Conservation (phyloP, 2,797 vertebrate species). For the Cephalopachus bancanus region DNA sequence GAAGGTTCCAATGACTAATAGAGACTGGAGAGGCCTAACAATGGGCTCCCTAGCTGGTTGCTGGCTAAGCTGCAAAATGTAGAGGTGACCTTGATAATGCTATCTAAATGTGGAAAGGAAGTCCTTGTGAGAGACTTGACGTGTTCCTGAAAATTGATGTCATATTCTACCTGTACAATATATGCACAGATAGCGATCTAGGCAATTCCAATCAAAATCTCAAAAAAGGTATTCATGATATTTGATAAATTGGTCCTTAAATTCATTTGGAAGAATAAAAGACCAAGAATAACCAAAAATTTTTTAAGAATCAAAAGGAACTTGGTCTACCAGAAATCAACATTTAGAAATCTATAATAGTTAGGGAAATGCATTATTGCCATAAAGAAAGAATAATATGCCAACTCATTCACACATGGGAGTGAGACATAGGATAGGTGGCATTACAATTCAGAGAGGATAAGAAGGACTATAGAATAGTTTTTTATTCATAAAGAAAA, state of each 20-base stretch:
- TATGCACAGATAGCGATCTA: neutral
- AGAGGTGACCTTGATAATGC: neutral
- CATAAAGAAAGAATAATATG: neutral
- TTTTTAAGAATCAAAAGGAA: constrained; percentile 6
- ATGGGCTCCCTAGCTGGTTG: neutral
- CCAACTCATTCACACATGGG: neutral
- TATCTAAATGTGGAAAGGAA: neutral
- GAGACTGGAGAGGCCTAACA: neutral
- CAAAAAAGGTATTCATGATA: neutral
- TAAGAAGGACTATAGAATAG: neutral
- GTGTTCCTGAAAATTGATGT: neutral
- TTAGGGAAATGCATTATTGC: neutral
- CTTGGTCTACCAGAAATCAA: neutral
- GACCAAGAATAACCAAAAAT: neutral
- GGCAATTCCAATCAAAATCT: neutral
- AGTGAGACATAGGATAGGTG: neutral
- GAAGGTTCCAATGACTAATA: neutral
- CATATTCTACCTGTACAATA: neutral
- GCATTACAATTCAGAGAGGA: neutral
- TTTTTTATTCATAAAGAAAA: constrained; percentile 30
- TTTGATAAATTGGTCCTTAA: neutral
- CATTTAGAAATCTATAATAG: neutral
- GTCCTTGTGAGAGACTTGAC: neutral
- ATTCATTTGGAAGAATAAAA: neutral
- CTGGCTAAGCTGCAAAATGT: neutral